Evolutionary conservation across 2,888 invertebrate genomes (phyloP).

Genomic region (Noctua janthina): DNA sequence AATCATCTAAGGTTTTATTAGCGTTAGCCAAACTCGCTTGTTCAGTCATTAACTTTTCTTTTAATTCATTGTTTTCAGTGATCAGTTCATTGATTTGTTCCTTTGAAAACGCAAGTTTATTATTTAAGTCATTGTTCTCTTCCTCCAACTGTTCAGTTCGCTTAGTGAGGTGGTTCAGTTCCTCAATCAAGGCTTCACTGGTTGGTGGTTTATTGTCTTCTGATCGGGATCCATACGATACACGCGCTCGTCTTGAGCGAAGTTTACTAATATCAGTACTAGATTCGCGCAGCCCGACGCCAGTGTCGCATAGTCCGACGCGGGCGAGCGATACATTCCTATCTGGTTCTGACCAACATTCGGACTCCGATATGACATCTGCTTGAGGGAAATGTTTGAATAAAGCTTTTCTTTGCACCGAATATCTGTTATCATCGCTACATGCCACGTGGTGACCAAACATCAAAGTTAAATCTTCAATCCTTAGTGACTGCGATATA

Average conservation of each 20-base stretch:
- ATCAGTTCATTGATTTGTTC: slow-evolving; percentile 80
- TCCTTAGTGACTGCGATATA: slow-evolving; percentile 84
- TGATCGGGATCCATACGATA: slow-evolving; percentile 84
- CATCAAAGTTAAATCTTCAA: slow-evolving; percentile 87
- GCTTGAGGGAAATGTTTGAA: slow-evolving; percentile 79
- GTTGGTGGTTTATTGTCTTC: slow-evolving; percentile 87
- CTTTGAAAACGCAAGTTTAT: slow-evolving; percentile 79
- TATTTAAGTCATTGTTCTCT: slow-evolving; percentile 86
- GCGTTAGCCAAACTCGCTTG: slow-evolving; percentile 74
- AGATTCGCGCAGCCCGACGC: slow-evolving; percentile 75
- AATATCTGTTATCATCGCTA: slow-evolving; percentile 77
- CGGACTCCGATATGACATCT: slow-evolving; percentile 92
- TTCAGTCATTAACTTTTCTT: slow-evolving; percentile 74
- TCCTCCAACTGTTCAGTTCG: slow-evolving; percentile 79
- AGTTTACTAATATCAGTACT: slow-evolving; percentile 80
- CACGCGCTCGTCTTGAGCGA: slow-evolving; percentile 83
- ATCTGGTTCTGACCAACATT: slow-evolving; percentile 97
- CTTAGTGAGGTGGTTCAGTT: slow-evolving; percentile 83
- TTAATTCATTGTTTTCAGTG: slow-evolving; percentile 78
- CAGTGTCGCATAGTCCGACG: slow-evolving; percentile 91
- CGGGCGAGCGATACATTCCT: slow-evolving; percentile 94
- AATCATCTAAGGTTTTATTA: slow-evolving; percentile 75
- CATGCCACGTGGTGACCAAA: slow-evolving; percentile 86
- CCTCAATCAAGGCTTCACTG: slow-evolving; percentile 90
- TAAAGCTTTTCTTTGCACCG: slow-evolving; percentile 69